Base-by-base conservation (phyloP, 2,113 vertebrate genomes). In the Picathartes gymnocephalus region DNA sequence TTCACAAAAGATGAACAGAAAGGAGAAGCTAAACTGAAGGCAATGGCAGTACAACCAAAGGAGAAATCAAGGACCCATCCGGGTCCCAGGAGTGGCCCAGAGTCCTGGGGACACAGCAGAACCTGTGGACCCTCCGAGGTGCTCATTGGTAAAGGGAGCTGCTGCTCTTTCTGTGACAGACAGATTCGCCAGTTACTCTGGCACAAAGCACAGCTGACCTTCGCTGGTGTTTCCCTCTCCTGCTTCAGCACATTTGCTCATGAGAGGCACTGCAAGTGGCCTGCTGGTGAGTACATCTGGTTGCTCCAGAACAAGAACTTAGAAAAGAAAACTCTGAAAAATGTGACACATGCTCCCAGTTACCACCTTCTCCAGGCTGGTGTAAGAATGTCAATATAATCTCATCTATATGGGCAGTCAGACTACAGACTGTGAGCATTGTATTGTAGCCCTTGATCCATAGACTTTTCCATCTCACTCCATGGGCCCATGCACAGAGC, bases 181-280 rank as follows among this genome's bases (percentile, higher is more conserved):
- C 11, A 48, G 57, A 70, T 80, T n/a, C 65, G 15, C 25, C 30
- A 25, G 7, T 14, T 16, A 5, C 30, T 53, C 50, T 45, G 66
- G 19, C 45, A 88, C 68, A 48, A 37, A 88, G 20, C n/a, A 37
- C 24, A 40, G 37, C 8, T 8, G 7, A 22, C 40, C 22, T 48
- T 37, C 4, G 2, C 33, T 68, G 48, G 10, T 9, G 35, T 20
- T 86, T 8, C 14, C 31, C 11, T 57, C 27, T 58, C 27, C 39
- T 50, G 50, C 25, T n/a, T 47, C 39, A 64, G 40, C 20, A 15
- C 0, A 0, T 50, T 47, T 56, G 27, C 18, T 74, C 8, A 0
- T 1, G 2, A 51, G 35, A 8, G 31, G 15, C 14, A 6, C 48
- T 77, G 51, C 37, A n/a, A 73, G 70, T 24, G n/a, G 21, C 11